Conservation (phyloP, 1,140 invertebrate genomes). For the Phymastichus coffea region DNA sequence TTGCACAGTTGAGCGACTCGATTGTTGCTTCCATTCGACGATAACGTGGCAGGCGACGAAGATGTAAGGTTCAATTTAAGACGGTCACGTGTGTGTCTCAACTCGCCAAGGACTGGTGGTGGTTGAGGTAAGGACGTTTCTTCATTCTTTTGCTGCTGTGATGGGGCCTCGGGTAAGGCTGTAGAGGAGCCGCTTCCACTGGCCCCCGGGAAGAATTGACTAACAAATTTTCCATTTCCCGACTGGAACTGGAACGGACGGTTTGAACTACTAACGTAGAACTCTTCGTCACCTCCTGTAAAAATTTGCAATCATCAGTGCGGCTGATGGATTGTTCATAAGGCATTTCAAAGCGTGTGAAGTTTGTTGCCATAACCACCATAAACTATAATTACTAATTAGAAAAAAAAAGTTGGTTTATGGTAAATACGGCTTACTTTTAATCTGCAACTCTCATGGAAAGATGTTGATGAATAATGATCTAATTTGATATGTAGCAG, state of each 20-base stretch:
- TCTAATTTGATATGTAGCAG: no score
- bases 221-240: conserved; percentile 61
- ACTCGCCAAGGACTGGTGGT: conserved; percentile 59
- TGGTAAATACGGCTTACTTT: no score
- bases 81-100: conserved; percentile 70
- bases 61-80: conserved; percentile 71
- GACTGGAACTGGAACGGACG: conserved; percentile 66
- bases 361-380: no score
- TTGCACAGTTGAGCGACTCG: conserved; percentile 21
- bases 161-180: no score
- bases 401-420: no score
- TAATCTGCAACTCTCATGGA: no score
- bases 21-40: conserved; percentile 11
- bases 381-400: no score
- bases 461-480: no score
- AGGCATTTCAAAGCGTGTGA: no score
- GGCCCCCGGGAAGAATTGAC: conserved; percentile 72
- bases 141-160: conserved; percentile 30
- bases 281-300: conserved; percentile 61
- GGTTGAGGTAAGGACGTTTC: conserved; percentile 21
- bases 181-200: no score
- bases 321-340: no score
- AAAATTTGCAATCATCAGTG: no score
- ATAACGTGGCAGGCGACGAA: conserved; percentile 38
- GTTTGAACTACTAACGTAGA: conserved; percentile 70